Evolutionary conservation across 1,140 invertebrate genomes (phyloP), one percentile per base, ranked within the genome.

Genomic region (Venturia canescens): DNA sequence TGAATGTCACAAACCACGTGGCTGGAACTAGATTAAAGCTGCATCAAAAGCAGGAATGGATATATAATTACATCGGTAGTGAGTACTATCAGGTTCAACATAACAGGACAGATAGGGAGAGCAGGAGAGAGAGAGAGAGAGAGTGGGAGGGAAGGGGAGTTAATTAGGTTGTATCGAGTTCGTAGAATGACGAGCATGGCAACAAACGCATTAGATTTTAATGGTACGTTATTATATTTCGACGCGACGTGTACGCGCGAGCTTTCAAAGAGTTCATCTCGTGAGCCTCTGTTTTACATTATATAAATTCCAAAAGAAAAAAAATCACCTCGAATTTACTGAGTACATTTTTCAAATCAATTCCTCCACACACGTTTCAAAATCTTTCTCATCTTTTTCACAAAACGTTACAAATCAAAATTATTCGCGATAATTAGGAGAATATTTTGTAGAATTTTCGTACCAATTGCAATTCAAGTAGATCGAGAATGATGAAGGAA

Each of bases 91-190:
- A 86, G 87, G 84, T 89, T 82, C 85, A 88, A 91, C 89, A 90
- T 91, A 91, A 90, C 88, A 90, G 87, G 86, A 86, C 87, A 85
- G 87, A 50, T 60, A 50, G 60, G 69, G 66, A 69, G 60, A 67
- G 29, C 80, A 83, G 80, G 83, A 80, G 84, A 81, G 84, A 83
- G 83, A 82, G 85, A 80, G 29, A 38, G 77, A 53, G 71, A 78
- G 57, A 26, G 57, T 44, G 18, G 82, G 82, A 85, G 80, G n/a
- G 85, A 81, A 83, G 80, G 84, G 82, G 83, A 84, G 86, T 85
- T 89, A 90, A 91, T 91, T 91, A 90, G 88, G 87, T 90, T 89
- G 88, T 89, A 88, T 87, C 84, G 83, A 84, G 85, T 87, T 86
- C 85, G 83, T 84, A 77, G 83, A 80, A 83, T 81, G 83, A 63